A percentile compares a stretch with the other conserved stretches of the same genome.
These are phyloP conservation scores for Nyctereutes procyonoides DNA, from an alignment of 2,113 vertebrate species.

Conservation along the genomic window DNA sequence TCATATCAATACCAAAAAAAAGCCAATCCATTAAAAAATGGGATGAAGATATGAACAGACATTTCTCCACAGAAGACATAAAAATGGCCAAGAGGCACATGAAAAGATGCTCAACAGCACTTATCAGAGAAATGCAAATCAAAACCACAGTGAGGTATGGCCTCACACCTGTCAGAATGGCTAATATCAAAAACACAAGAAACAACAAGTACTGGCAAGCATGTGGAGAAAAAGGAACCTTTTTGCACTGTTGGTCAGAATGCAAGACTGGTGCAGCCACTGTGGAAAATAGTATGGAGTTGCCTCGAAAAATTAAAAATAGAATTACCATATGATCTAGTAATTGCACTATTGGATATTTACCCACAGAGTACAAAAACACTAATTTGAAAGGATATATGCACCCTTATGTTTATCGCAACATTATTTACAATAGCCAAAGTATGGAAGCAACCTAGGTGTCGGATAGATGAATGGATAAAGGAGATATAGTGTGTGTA, in stretches of 20 bases:
- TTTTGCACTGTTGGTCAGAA: neutral
- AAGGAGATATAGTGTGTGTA: neutral
- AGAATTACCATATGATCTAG: neutral
- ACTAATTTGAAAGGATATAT: neutral
- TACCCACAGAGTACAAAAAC: neutral
- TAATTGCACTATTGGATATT: neutral
- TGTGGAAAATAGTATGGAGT: neutral
- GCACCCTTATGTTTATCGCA: neutral
- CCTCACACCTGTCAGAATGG: neutral
- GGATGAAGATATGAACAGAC: neutral
- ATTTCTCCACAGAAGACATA: neutral
- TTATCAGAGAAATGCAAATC: neutral
- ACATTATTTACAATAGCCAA: neutral
- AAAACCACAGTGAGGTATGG: neutral
- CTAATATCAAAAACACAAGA: neutral
- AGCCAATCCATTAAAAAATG: neutral
- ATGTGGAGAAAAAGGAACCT: neutral
- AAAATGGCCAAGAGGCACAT: neutral
- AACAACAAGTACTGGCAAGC: neutral
- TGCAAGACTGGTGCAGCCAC: neutral
- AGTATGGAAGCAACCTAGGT: neutral
- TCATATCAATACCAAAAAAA: neutral
- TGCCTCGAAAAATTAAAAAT: neutral
- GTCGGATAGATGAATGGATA: neutral
- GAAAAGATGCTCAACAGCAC: neutral